Percentiles rank a stretch among this genome's conserved stretches.
Conservation (phyloP, 2,113 vertebrate genomes). For the Rhabdomys dilectus region DNA sequence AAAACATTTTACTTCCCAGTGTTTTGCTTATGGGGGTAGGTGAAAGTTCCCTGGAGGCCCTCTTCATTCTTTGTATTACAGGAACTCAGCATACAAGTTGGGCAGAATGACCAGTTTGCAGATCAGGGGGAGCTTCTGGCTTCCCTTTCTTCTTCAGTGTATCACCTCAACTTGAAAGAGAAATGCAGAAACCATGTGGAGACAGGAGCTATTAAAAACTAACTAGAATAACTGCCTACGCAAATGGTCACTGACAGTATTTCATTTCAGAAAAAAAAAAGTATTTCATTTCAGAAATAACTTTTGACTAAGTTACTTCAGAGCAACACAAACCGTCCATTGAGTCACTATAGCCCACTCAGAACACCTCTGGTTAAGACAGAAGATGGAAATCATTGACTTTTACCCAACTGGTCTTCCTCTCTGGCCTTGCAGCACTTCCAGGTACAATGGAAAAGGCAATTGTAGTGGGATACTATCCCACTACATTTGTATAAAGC, state of each 20-base stretch:
- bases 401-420: conserved; percentile 48
- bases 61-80: conserved; percentile 45
- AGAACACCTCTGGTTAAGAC: conserved; percentile 38
- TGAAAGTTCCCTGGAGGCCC: conserved; percentile 23
- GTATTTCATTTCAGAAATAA: conserved; percentile 52
- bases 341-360: conserved; percentile 9
- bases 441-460: conserved; percentile 55
- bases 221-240: conserved; percentile 21
- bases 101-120: neutral
- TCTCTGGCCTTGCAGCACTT: conserved; percentile 37
- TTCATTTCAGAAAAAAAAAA: too few species aligned
- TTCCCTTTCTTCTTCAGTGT: conserved; percentile 14
- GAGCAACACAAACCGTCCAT: conserved; percentile 34
- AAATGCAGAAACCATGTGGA: conserved; percentile 37
- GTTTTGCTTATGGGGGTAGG: conserved; percentile 2
- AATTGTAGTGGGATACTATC: too few species aligned
- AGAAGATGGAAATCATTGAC: conserved; percentile 65
- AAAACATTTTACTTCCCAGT: conserved; percentile 36
- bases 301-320: conserved; percentile 12
- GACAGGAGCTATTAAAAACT: conserved; percentile 37
- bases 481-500: too few species aligned
- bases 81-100: neutral
- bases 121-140: conserved; percentile 14
- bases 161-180: neutral
- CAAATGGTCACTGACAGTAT: conserved; percentile 20